These are phyloP conservation scores for Lampris incognitus DNA, from an alignment of 2,113 vertebrate genomes.

Conservation along the genomic window DNA sequence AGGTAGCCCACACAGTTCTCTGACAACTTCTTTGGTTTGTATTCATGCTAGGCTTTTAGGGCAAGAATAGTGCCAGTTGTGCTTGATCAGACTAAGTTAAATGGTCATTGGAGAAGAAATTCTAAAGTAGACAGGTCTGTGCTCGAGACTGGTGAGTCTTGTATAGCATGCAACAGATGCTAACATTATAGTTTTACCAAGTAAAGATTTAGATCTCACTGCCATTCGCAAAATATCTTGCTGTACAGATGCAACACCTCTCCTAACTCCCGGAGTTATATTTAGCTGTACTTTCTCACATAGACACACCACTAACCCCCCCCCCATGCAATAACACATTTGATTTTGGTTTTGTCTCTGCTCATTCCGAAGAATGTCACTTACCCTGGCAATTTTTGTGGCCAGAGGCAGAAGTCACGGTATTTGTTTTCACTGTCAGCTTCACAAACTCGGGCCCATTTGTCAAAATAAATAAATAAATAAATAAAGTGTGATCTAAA, in stretches of 20 bases:
- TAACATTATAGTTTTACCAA: not conserved
- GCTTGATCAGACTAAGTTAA: not conserved
- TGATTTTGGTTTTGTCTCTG: conserved; percentile 68
- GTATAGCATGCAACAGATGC: not conserved
- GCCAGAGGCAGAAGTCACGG: conserved; percentile 52
- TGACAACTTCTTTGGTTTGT: conserved; percentile 31
- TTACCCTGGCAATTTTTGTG: conserved; percentile 55
- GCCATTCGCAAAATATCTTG: not conserved
- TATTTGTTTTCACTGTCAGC: conserved; percentile 72
- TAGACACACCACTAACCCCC: conserved; percentile 14
- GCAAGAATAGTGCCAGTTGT: not conserved
- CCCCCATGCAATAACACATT: conserved; percentile 57
- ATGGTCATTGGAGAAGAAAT: not conserved
- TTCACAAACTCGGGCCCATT: conserved; percentile 72
- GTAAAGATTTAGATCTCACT: conserved; percentile 1
- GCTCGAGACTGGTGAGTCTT: not conserved
- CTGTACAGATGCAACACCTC: not conserved
- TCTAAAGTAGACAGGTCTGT: not conserved
- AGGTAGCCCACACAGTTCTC: conserved; percentile 11
- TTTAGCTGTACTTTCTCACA: conserved; percentile 23
- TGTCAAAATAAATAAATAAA: conserved; percentile 56
- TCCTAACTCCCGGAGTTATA: conserved; percentile 30
- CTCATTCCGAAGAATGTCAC: conserved; percentile 70
- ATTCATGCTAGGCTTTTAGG: conserved; percentile 30
- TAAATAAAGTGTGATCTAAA: conserved; percentile 38